Evolutionary conservation across 2,888 invertebrate species (phyloP).

Genomic region (Luperina nickerlii): DNA sequence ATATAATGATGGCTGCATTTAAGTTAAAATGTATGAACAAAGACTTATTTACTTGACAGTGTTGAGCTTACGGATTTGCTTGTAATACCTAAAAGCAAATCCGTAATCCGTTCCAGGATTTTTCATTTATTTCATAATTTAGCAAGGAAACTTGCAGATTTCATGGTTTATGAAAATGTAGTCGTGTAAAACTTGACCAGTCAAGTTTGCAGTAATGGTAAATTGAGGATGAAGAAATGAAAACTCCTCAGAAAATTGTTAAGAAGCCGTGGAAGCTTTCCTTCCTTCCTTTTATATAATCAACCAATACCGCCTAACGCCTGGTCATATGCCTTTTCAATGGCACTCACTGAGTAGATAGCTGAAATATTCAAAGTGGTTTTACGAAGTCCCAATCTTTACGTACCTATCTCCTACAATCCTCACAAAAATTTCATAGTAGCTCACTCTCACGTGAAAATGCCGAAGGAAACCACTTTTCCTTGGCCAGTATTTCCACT

Average conservation of each 20-base stretch:
- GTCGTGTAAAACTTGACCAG: neutral
- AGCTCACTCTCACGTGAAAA: neutral
- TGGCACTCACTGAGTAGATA: too few species aligned
- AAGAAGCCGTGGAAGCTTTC: neutral
- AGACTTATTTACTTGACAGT: conserved; percentile 35
- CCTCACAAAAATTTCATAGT: too few species aligned
- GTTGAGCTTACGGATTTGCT: conserved; percentile 5
- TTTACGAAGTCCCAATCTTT: neutral
- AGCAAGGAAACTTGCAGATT: fast-evolving
- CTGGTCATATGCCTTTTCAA: neutral
- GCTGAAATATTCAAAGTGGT: neutral
- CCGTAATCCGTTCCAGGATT: too few species aligned
- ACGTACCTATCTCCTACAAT: neutral
- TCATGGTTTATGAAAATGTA: neutral
- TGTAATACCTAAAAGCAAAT: neutral
- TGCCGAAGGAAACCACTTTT: neutral
- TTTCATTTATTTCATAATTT: neutral
- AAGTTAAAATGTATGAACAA: conserved; percentile 68
- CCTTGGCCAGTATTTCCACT: neutral
- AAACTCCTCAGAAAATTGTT: neutral
- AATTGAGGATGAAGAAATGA: neutral
- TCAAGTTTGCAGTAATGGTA: neutral
- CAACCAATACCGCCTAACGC: too few species aligned
- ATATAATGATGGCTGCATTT: conserved; percentile 68
- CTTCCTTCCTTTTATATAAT: neutral